phyloP scores from a whole-genome alignment of 2,888 invertebrate species.

The Caradrina clavipalpis region DNA sequence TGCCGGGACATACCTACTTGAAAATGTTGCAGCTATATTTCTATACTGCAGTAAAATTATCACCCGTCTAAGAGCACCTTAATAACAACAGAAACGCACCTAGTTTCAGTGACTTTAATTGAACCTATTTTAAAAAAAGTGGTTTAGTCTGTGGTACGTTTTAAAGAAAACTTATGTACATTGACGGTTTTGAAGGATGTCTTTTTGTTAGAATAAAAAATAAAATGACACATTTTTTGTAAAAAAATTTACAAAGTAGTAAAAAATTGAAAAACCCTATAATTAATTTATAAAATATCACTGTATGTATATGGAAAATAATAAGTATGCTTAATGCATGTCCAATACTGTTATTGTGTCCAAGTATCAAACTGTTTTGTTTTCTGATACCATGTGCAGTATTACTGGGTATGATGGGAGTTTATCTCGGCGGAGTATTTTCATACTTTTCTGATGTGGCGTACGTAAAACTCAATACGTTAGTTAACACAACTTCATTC shows the following conservation, averaged over 20 bases:
- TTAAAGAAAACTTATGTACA: not conserved
- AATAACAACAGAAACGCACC: no score
- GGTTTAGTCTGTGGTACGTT: no score
- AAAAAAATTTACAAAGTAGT: conserved; percentile 24
- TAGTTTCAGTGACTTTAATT: not conserved
- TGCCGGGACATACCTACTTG: no score
- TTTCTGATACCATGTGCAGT: conserved; percentile 74
- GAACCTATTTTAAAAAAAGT: conserved; percentile 1
- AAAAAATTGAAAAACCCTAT: conserved; percentile 39
- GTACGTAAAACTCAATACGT: conserved; percentile 67
- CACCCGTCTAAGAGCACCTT: no score
- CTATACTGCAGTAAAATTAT: no score
- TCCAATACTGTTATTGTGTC: conserved; percentile 71
- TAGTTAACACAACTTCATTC: conserved; percentile 66
- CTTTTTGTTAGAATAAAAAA: not conserved
- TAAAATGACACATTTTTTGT: conserved; percentile 6
- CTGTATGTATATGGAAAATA: not conserved
- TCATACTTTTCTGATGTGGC: conserved; percentile 66
- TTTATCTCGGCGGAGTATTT: conserved; percentile 71
- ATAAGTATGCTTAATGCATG: conserved; percentile 68
- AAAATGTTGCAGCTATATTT: no score
- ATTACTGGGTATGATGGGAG: conserved; percentile 71
- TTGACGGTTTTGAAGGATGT: conserved; percentile 1
- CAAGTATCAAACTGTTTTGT: conserved; percentile 77
- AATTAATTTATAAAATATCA: conserved; percentile 17